Percentiles rank a stretch among this genome's conserved stretches.
These are phyloP conservation scores for Aphyosemion australe DNA, from an alignment of 2,113 vertebrate species.

Conservation along the genomic window DNA sequence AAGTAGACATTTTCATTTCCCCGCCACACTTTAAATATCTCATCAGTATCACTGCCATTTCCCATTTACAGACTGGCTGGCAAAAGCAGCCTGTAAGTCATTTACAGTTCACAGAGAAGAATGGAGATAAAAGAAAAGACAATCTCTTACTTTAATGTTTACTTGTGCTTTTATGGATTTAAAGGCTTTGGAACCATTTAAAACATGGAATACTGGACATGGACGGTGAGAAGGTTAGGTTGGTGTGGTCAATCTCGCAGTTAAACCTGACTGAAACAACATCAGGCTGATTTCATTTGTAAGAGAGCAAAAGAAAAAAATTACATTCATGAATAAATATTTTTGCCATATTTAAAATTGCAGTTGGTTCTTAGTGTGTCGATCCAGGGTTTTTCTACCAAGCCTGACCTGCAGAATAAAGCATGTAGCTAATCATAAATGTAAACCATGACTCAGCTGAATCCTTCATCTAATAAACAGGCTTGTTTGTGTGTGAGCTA, in stretches of 20 bases:
- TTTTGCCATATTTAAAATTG: background rate
- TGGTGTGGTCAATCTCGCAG: too few species aligned
- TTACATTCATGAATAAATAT: too few species aligned
- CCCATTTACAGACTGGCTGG: background rate
- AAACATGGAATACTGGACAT: too few species aligned
- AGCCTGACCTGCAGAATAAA: background rate
- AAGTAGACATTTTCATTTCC: conserved; percentile 5
- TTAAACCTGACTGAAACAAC: background rate
- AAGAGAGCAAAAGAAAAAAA: background rate
- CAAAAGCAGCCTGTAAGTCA: conserved; percentile 21
- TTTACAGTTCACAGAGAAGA: background rate
- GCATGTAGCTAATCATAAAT: too few species aligned
- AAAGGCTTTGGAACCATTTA: background rate
- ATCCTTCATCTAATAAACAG: background rate
- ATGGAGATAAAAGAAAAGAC: background rate
- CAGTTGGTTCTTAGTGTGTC: too few species aligned
- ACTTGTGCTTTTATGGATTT: background rate
- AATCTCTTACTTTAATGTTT: background rate
- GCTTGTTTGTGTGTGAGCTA: conserved; percentile 36
- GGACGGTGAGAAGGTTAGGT: too few species aligned
- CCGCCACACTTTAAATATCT: background rate
- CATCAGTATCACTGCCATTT: background rate
- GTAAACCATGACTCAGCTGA: too few species aligned
- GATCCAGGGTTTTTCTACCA: too few species aligned
- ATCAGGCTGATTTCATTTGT: background rate